phyloP scores from a whole-genome alignment of 1,140 invertebrate genomes.

The Phymorhynchus buccinoides region DNA sequence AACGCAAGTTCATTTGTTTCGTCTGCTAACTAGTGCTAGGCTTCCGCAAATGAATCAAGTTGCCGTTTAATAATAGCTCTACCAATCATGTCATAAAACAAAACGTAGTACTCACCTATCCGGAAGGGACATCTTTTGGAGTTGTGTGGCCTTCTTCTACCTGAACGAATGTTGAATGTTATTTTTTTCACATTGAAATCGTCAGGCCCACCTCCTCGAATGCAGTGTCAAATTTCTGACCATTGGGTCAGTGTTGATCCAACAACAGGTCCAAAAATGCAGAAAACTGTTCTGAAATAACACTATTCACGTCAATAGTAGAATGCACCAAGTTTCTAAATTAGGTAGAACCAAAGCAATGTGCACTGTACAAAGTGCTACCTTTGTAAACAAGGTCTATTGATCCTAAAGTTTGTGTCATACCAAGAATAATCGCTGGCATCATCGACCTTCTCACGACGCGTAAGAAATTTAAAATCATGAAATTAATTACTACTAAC shows the following conservation, averaged over 20 bases:
- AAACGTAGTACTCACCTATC: conserved; percentile 44
- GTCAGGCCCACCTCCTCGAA: conserved; percentile 26
- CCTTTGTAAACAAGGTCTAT: conserved; percentile 19
- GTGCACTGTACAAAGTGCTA: too few species aligned
- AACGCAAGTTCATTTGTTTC: too few species aligned
- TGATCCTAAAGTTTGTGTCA: conserved; percentile 27
- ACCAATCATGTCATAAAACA: too few species aligned
- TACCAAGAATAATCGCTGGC: conserved; percentile 32
- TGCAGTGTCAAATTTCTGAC: conserved; percentile 27
- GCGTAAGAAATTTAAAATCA: neutral
- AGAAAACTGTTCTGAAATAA: neutral
- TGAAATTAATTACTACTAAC: neutral
- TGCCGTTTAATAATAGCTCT: too few species aligned
- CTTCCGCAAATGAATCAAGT: too few species aligned
- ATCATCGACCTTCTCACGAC: conserved; percentile 29
- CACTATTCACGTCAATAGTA: neutral
- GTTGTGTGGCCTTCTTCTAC: neutral
- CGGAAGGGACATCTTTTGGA: conserved; percentile 34
- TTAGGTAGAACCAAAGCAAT: neutral
- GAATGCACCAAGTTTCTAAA: neutral
- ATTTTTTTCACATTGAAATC: conserved; percentile 12
- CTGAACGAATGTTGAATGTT: neutral
- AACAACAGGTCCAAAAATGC: neutral
- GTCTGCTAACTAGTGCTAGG: too few species aligned
- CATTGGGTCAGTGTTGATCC: conserved; percentile 18